A percentile compares a stretch with the other conserved stretches of the same genome.
phyloP scores from a whole-genome alignment of 1,140 invertebrate genomes.

The Cardiocondyla obscurior region DNA sequence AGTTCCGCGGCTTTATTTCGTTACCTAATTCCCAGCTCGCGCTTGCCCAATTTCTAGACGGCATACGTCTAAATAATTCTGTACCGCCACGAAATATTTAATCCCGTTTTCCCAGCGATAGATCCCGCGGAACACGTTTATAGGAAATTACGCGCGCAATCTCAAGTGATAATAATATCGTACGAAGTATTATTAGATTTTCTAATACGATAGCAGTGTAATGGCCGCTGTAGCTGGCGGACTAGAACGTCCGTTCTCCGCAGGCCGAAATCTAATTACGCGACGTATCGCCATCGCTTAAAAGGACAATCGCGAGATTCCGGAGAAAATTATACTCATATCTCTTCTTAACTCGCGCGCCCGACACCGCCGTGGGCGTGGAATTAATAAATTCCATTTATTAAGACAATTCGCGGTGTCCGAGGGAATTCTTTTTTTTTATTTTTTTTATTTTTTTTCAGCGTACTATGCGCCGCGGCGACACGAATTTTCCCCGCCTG shows the following conservation, averaged over 20 bases:
- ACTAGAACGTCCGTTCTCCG: not conserved
- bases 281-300: slow-evolving; percentile 24
- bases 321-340: slow-evolving; percentile 12
- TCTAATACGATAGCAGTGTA: not conserved
- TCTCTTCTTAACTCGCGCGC: slow-evolving; percentile 1
- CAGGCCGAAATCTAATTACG: slow-evolving; percentile 13
- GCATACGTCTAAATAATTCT: not conserved
- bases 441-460: too few relatives aligned
- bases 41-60: not conserved
- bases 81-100: not conserved
- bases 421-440: not conserved
- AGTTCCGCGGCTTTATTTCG: not conserved
- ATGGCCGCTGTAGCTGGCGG: not conserved
- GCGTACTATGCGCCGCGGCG: not conserved
- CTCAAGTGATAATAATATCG: not conserved
- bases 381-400: slow-evolving; percentile 30
- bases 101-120: not conserved
- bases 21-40: too few relatives aligned
- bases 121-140: not conserved
- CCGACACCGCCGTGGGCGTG: not conserved
- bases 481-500: not conserved
- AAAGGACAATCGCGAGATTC: slow-evolving; percentile 30
- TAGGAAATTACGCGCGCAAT: not conserved
- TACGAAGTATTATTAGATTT: not conserved
- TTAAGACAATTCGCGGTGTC: slow-evolving; percentile 3